Evolutionary conservation across 2,113 vertebrate species (phyloP).

Genomic region (Siphamia tubifer): DNA sequence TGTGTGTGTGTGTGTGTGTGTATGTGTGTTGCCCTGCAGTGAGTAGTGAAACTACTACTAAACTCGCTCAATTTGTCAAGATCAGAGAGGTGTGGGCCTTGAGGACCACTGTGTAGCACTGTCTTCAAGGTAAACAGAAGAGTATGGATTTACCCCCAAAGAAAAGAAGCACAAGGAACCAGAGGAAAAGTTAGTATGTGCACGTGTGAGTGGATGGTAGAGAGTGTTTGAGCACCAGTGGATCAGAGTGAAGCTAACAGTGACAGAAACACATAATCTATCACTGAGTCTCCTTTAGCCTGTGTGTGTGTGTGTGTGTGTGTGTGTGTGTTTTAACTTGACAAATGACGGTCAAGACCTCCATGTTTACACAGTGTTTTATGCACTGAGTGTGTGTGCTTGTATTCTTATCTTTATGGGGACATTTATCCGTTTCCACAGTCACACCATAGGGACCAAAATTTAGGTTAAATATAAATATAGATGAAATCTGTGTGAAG

Average conservation of each 20-base stretch:
- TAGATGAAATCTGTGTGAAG: too few species aligned
- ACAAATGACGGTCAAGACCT: constrained; percentile 58
- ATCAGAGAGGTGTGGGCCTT: constrained; percentile 64
- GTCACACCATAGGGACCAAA: too few species aligned
- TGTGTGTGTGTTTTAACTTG: constrained; percentile 44
- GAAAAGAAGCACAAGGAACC: not conserved
- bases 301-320: not conserved
- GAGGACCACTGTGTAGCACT: constrained; percentile 38
- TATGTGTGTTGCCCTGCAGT: constrained; percentile 49
- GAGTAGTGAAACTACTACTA: constrained; percentile 63
- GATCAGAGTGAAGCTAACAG: constrained; percentile 40
- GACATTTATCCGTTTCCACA: too few species aligned
- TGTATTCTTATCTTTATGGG: too few species aligned
- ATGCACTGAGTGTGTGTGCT: not conserved
- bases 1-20: constrained; percentile 1
- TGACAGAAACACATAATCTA: constrained; percentile 47
- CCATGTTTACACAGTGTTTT: constrained; percentile 39
- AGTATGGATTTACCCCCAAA: constrained; percentile 33
- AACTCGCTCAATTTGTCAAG: constrained; percentile 79
- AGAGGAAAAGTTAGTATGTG: not conserved
- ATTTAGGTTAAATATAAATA: too few species aligned
- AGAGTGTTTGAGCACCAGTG: too few species aligned
- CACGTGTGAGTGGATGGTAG: too few species aligned
- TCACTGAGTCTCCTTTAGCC: constrained; percentile 54
- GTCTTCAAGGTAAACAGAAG: constrained; percentile 56